Base-by-base conservation (phyloP, 2,888 invertebrate species). In the Cosmorhoe ocellata region DNA sequence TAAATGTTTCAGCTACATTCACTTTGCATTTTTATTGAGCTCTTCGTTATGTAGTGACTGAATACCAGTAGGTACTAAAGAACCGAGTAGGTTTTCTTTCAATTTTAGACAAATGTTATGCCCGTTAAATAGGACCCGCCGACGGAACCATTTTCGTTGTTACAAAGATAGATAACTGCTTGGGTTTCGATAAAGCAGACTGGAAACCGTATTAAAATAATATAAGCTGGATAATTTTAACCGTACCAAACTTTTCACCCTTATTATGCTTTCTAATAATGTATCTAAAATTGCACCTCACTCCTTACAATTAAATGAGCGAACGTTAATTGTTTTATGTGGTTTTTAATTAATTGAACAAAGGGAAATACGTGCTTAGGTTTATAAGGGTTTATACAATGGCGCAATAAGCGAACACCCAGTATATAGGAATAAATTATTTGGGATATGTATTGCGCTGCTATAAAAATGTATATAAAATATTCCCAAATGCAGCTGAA, bases 1-100 rank as follows among this genome's bases (percentile, higher is more conserved):
- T 66, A 67, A 71, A 72, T 71, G 68, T 71, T 74, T 69, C 67
- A 64, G 71, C 72, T 69, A 70, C 66, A 73, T 71, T 67, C 64
- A 63, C 61, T 72, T 73, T 73, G 69, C 71, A 76, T 76, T 75
- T 71, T 69, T 61, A 74, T 72, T 59, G 67, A 61, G 68, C 58
- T 64, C 62, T 68, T 67, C 61, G 64, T 70, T 68, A 64, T 56
- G 58, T 44, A 34, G 39, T 40, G 30, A 30, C 28, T 31, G 40
- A 50, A 34, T 30, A 33, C 7, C 24, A 7, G 7, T 33, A 13
- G 36, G 10, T 26, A 33, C 26, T 9, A 43, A 34, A 32, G 12
- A 24, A 44, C 12, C 2, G 11, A 33, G 10, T 18, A 24, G 5
- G 3, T 7, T 7, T 33, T 33, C 11, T 31, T 38, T 14, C 13